Conservation (phyloP, 1,140 invertebrate genomes). For the Diabrotica undecimpunctata region DNA sequence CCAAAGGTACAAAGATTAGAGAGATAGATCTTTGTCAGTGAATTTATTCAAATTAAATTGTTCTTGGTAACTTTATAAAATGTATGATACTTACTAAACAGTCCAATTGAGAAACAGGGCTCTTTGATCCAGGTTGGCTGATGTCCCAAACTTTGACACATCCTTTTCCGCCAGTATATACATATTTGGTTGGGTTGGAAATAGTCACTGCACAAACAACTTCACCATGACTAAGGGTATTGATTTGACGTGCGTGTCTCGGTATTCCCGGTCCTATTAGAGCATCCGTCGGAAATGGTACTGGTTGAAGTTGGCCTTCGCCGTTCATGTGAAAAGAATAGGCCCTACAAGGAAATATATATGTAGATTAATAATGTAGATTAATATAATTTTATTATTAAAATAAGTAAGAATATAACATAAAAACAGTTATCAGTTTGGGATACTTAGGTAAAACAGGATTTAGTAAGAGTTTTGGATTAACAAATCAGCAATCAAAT, state of each 20-base stretch:
- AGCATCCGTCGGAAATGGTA: constrained; percentile 96
- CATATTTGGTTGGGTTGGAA: constrained; percentile 89
- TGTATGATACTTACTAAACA: constrained; percentile 64
- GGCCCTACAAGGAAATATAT: constrained; percentile 60
- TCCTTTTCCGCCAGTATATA: constrained; percentile 90
- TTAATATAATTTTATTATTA: too few relatives aligned
- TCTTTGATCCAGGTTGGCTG: constrained; percentile 67
- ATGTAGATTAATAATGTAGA: constrained; percentile 2
- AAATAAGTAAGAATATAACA: neutral
- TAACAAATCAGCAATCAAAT: too few relatives aligned
- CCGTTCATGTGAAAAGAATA: constrained; percentile 92
- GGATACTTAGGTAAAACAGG: too few relatives aligned
- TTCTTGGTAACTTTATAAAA: neutral
- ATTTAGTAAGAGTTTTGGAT: too few relatives aligned
- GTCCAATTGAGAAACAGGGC: constrained; percentile 76
- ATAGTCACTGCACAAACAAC: constrained; percentile 86
- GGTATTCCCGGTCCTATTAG: constrained; percentile 92
- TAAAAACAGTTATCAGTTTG: neutral
- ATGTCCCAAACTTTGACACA: constrained; percentile 88
- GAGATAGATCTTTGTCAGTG: neutral
- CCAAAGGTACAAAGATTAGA: too few relatives aligned
- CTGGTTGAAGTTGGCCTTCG: constrained; percentile 85
- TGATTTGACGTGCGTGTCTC: constrained; percentile 83
- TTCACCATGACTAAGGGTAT: constrained; percentile 91
- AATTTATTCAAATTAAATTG: neutral